Percentiles rank a stretch among this genome's conserved stretches.
Conservation (phyloP, 2,113 vertebrate species). For the Hemichromis elongatus region DNA sequence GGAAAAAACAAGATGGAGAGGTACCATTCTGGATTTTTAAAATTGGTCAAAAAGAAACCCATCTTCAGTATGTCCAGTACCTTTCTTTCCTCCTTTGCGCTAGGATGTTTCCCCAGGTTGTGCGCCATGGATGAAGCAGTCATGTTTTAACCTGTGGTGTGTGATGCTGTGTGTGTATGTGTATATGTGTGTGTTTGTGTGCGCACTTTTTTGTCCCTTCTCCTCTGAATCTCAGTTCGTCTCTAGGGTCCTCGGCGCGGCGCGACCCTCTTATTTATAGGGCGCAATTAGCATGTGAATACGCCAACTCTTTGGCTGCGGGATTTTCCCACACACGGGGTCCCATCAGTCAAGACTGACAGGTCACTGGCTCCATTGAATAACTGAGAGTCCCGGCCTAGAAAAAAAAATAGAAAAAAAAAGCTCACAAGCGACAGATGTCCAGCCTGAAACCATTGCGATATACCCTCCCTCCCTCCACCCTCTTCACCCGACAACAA, state of each 20-base stretch:
- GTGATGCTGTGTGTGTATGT: not conserved
- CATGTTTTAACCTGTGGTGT: slow-evolving; percentile 67
- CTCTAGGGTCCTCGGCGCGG: slow-evolving; percentile 68
- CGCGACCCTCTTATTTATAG: slow-evolving; percentile 79
- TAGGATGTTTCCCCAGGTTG: slow-evolving; percentile 68
- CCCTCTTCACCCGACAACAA: slow-evolving; percentile 16
- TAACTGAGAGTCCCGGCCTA: slow-evolving; percentile 58
- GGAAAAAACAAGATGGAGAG: not conserved
- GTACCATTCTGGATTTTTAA: not conserved
- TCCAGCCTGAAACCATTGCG: slow-evolving; percentile 75
- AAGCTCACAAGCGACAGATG: slow-evolving; percentile 80
- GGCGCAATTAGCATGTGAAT: slow-evolving; percentile 86
- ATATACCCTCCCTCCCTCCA: not conserved
- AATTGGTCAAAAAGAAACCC: not conserved
- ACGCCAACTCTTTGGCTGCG: slow-evolving; percentile 71
- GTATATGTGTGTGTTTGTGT: not conserved
- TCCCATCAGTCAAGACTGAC: slow-evolving; percentile 86
- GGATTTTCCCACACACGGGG: slow-evolving; percentile 85
- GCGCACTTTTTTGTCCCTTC: slow-evolving; percentile 11
- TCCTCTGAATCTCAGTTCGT: slow-evolving; percentile 35
- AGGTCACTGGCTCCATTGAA: slow-evolving; percentile 87
- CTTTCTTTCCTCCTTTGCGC: slow-evolving; percentile 85
- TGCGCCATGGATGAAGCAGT: slow-evolving; percentile 70
- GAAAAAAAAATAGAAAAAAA: not conserved
- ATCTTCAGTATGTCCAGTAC: slow-evolving; percentile 51